Evolutionary conservation across 2,797 vertebrate genomes (phyloP).

Genomic region (Distichodus sexfasciatus): DNA sequence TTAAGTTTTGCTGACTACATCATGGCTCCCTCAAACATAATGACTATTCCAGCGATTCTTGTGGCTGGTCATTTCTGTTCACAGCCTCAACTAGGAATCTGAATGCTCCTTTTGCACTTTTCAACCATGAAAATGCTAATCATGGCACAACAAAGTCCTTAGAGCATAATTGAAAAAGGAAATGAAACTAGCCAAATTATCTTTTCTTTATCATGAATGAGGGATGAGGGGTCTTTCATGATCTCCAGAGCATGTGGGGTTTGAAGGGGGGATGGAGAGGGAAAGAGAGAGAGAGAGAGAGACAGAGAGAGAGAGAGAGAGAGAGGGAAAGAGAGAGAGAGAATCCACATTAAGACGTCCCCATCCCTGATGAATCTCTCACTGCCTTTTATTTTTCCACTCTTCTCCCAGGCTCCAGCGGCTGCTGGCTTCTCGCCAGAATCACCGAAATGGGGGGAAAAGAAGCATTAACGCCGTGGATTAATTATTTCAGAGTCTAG

Average conservation of each 20-base stretch:
- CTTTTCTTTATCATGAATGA: constrained; percentile 47
- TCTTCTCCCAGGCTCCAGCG: constrained; percentile 34
- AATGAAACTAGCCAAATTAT: constrained; percentile 54
- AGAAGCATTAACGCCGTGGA: constrained; percentile 50
- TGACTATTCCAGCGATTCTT: constrained; percentile 16
- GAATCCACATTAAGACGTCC: constrained; percentile 46
- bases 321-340: constrained; percentile 18
- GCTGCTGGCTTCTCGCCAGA: constrained; percentile 41
- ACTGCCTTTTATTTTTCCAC: constrained; percentile 44
- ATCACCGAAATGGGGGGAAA: constrained; percentile 45
- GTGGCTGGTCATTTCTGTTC: constrained; percentile 16
- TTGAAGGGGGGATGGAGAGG: constrained; percentile 41
- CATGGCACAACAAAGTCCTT: constrained; percentile 44
- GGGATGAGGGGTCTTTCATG: constrained; percentile 42
- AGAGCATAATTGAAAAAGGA: constrained; percentile 50
- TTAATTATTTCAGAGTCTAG: constrained; percentile 52
- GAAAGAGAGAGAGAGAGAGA: constrained; percentile 20
- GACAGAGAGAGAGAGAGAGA: constrained; percentile 19
- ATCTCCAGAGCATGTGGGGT: constrained; percentile 40
- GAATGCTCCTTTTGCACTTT: constrained; percentile 40
- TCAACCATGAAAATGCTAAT: constrained; percentile 43
- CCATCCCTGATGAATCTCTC: constrained; percentile 49
- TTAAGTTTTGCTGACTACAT: constrained; percentile 1
- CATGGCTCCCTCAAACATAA: constrained; percentile 4
- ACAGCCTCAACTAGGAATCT: constrained; percentile 17